Conservation (phyloP, 2,113 vertebrate genomes). For the Otis tarda region DNA sequence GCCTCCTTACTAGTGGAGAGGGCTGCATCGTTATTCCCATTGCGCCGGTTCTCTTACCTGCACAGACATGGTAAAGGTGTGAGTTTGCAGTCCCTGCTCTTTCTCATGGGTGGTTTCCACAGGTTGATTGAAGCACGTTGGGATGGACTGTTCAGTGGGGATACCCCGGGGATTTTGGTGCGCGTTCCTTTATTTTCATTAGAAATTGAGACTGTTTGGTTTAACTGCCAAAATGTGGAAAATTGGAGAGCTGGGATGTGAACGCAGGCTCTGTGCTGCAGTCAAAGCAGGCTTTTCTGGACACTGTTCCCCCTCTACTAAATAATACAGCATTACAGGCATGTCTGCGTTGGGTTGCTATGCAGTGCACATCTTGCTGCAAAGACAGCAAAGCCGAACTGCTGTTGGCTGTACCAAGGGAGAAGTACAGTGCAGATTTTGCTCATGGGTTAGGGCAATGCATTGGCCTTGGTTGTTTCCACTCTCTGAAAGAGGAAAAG, state of each 20-base stretch:
- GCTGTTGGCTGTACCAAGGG: neutral
- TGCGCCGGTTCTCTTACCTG: neutral
- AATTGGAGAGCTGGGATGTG: neutral
- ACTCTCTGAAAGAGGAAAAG: neutral
- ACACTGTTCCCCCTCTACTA: neutral
- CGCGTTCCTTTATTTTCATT: neutral
- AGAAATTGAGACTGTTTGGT: neutral
- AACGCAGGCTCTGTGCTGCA: neutral
- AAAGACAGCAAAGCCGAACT: neutral
- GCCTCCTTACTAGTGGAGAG: neutral
- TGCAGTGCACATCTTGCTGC: neutral
- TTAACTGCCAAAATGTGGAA: neutral
- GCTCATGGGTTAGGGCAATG: neutral
- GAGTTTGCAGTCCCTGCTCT: neutral
- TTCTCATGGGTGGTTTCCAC: neutral
- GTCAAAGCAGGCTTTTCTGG: neutral
- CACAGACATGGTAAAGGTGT: neutral
- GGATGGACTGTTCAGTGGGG: accelerated
- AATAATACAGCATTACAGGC: neutral
- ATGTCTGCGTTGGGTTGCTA: neutral
- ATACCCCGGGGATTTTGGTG: neutral
- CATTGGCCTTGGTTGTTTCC: neutral
- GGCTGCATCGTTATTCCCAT: accelerated
- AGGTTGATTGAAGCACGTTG: neutral
- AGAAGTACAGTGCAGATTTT: neutral